These are phyloP conservation scores for Astropecten irregularis DNA, from an alignment of 53 echinoderm and acorn worm species.

Conservation along the genomic window DNA sequence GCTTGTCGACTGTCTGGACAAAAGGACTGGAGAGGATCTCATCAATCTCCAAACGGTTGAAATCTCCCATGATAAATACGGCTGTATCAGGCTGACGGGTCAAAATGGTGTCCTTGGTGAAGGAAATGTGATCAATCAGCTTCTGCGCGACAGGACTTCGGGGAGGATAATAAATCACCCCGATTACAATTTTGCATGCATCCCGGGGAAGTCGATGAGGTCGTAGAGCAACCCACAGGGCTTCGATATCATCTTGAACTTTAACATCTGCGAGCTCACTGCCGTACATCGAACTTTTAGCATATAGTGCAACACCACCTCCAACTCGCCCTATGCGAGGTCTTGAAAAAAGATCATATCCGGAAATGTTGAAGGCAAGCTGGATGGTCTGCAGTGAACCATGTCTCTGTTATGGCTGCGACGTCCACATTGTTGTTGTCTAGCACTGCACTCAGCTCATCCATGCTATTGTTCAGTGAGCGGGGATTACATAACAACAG, in stretches of 20 bases:
- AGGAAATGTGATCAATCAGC: constrained; percentile 13
- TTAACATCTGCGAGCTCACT: too few species aligned
- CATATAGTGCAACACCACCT: constrained; percentile 45
- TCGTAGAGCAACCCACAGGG: constrained; percentile 27
- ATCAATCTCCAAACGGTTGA: constrained; percentile 12
- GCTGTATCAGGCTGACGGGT: constrained; percentile 20
- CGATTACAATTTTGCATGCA: not conserved
- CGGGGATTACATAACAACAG: constrained; percentile 37
- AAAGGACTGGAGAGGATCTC: not conserved
- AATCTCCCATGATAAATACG: constrained; percentile 20
- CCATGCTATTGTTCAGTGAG: constrained; percentile 58
- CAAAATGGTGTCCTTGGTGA: not conserved
- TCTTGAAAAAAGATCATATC: constrained; percentile 15
- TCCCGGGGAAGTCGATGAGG: constrained; percentile 25
- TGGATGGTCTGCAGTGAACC: too few species aligned
- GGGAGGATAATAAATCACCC: constrained; percentile 43
- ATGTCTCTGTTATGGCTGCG: constrained; percentile 28
- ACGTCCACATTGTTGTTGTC: constrained; percentile 44
- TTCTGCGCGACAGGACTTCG: constrained; percentile 12
- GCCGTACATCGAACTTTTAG: too few species aligned
- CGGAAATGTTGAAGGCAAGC: constrained; percentile 23
- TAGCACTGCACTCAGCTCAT: constrained; percentile 30
- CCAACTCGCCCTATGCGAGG: constrained; percentile 26
- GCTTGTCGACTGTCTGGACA: not conserved
- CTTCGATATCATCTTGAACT: constrained; percentile 26